These are phyloP conservation scores for Eupithecia centaureata DNA, from an alignment of 2,888 invertebrate species.

Conservation along the genomic window DNA sequence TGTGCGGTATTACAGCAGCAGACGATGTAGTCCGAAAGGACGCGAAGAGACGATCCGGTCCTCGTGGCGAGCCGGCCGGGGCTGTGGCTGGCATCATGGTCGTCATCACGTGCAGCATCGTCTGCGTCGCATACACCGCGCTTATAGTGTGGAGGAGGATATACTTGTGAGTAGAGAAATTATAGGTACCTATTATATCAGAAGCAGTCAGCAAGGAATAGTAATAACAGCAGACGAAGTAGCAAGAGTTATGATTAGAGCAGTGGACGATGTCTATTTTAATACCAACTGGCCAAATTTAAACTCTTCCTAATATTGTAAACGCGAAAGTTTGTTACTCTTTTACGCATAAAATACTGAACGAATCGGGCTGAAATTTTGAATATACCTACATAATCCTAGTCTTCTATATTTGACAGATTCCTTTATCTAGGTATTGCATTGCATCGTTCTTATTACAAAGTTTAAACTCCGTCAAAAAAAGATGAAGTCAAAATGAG, in stretches of 20 bases:
- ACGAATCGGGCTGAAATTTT: too few relatives aligned
- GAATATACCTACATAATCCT: too few relatives aligned
- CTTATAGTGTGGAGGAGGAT: constrained; percentile 76
- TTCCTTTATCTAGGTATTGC: background rate
- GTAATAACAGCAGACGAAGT: background rate
- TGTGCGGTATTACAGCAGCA: constrained; percentile 45
- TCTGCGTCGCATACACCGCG: constrained; percentile 70
- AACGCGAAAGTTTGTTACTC: too few relatives aligned
- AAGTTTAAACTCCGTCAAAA: too few relatives aligned
- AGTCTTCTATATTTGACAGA: too few relatives aligned
- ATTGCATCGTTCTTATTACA: background rate
- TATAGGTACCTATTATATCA: background rate
- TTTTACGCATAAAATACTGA: too few relatives aligned
- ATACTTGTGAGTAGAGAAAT: constrained; percentile 69
- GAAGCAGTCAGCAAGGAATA: background rate
- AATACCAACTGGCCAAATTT: too few relatives aligned
- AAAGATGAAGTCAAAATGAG: background rate
- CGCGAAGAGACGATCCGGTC: constrained; percentile 50
- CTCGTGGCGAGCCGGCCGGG: constrained; percentile 64
- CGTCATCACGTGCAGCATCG: constrained; percentile 70
- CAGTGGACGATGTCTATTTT: background rate
- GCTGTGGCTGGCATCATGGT: constrained; percentile 77
- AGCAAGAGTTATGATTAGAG: background rate
- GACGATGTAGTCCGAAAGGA: constrained; percentile 64
- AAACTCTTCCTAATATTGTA: too few relatives aligned